Conservation (phyloP, 2,888 invertebrate genomes). For the Lasioglossum oenotherae region DNA sequence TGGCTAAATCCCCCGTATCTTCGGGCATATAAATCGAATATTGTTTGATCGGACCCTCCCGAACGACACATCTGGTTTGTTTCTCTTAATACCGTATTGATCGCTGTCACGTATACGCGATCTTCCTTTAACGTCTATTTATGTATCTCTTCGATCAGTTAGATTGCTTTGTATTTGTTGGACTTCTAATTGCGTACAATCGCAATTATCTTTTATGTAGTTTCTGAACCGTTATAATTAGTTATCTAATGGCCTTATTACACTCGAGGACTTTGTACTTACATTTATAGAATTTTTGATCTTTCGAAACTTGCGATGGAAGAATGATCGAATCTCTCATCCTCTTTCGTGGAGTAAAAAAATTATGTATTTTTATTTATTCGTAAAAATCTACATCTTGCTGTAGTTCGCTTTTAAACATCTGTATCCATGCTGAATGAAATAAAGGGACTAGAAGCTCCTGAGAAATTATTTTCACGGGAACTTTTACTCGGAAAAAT, state of each 20-base stretch:
- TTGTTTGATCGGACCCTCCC: not conserved
- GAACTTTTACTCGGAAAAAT: not conserved
- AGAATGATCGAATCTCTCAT: not conserved
- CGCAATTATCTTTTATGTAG: not conserved
- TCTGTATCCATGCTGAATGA: not conserved
- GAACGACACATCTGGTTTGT: not conserved
- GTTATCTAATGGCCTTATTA: not conserved
- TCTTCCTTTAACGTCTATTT: not conserved
- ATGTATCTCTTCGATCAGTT: not conserved
- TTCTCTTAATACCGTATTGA: not conserved
- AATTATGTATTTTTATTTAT: no score
- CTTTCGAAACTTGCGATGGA: not conserved
- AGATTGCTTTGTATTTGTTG: not conserved
- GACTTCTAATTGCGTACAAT: not conserved
- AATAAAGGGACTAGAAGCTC: not conserved
- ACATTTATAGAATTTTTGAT: not conserved
- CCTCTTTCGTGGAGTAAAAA: not conserved
- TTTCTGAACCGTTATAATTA: slow-evolving; percentile 1
- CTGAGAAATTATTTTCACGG: not conserved
- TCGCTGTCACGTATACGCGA: not conserved
- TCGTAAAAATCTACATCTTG: not conserved
- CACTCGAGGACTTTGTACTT: not conserved
- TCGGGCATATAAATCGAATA: not conserved
- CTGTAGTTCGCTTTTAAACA: not conserved
- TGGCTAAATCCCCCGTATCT: slow-evolving; percentile 6